Evolutionary conservation across 1,140 invertebrate genomes (phyloP).

Genomic region (Drosophila ficusphila): DNA sequence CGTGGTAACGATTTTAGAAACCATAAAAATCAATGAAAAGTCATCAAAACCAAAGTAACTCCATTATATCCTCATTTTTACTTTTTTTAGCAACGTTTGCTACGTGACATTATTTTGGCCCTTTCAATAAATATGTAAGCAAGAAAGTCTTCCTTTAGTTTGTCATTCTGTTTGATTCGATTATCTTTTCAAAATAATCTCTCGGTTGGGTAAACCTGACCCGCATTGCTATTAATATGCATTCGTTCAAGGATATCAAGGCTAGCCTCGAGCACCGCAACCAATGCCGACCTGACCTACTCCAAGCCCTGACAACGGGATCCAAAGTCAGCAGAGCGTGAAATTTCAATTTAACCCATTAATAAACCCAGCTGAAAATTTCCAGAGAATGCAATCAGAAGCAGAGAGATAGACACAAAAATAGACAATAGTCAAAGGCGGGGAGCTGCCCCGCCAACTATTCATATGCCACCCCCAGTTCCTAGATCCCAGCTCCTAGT

Average conservation of each 20-base stretch:
- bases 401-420: slow-evolving; percentile 46
- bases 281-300: slow-evolving; percentile 18
- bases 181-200: slow-evolving; percentile 23
- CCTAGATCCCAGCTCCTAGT: too few species aligned
- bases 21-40: too few species aligned
- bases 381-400: slow-evolving; percentile 53
- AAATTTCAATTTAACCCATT: slow-evolving; percentile 81
- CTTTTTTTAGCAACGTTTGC: too few species aligned
- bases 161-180: slow-evolving; percentile 8
- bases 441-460: slow-evolving; percentile 14
- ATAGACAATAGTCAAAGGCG: slow-evolving; percentile 46
- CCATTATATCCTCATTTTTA: too few species aligned
- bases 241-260: slow-evolving; percentile 39
- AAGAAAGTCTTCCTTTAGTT: slow-evolving; percentile 2
- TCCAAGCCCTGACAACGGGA: slow-evolving; percentile 22
- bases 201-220: slow-evolving; percentile 28
- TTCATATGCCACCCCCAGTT: slow-evolving; percentile 16
- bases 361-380: slow-evolving; percentile 63
- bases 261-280: slow-evolving; percentile 11
- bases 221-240: slow-evolving; percentile 25
- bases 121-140: too few species aligned
- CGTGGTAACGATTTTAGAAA: too few species aligned
- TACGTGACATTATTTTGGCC: too few species aligned
- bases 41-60: too few species aligned
- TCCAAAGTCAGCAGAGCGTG: slow-evolving; percentile 52